phyloP scores from a whole-genome alignment of 2,888 invertebrate genomes.

The Hyposoter dolosus region DNA sequence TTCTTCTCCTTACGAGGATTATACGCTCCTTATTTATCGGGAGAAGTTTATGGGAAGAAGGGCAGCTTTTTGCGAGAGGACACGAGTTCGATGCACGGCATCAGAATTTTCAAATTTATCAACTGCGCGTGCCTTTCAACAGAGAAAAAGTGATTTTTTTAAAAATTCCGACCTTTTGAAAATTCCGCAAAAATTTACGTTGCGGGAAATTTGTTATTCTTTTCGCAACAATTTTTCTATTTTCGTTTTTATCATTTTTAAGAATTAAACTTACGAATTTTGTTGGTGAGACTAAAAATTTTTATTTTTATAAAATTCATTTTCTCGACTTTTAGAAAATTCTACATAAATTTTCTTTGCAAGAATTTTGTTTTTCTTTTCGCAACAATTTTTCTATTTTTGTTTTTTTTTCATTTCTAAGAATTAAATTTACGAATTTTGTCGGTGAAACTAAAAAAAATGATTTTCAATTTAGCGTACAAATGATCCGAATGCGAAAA shows the following conservation, averaged over 20 bases:
- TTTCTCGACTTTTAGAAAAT: not conserved
- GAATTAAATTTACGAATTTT: not conserved
- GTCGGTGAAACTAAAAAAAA: not conserved
- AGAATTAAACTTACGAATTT: not conserved
- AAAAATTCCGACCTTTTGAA: not conserved
- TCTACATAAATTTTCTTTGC: not conserved
- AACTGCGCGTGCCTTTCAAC: not conserved
- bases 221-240: not conserved
- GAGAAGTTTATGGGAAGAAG: conserved; percentile 39
- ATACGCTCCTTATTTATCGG: conserved; percentile 41
- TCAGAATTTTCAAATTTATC: not conserved
- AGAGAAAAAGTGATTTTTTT: not conserved
- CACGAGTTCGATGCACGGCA: conserved; percentile 59
- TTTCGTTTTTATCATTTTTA: not conserved
- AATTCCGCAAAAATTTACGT: not conserved
- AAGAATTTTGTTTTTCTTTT: not conserved
- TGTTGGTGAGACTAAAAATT: not conserved
- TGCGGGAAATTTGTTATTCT: not conserved
- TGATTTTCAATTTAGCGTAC: not conserved
- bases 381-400: not conserved
- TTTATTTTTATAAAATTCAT: not conserved
- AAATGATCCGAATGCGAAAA: not conserved
- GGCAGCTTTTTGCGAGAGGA: conserved; percentile 64
- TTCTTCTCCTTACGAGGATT: conserved; percentile 47
- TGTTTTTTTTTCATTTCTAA: not conserved